Evolutionary conservation across 2,113 vertebrate genomes (phyloP).

Genomic region (Nycticorax nycticorax): DNA sequence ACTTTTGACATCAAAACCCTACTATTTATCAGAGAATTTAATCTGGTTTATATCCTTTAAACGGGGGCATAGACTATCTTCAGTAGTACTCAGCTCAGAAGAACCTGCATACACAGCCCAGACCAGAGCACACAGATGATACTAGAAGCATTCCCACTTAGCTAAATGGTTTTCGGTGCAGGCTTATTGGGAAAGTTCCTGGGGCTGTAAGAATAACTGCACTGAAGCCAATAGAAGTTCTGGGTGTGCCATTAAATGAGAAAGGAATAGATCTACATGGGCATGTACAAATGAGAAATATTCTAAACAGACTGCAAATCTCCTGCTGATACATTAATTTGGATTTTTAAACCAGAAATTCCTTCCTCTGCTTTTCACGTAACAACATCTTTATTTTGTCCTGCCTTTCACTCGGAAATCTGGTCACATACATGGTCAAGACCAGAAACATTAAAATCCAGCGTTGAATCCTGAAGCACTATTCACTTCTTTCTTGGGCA

Average conservation of each 20-base stretch:
- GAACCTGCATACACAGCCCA: background rate
- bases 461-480: background rate
- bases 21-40: background rate
- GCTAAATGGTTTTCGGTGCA: background rate
- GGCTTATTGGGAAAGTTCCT: background rate
- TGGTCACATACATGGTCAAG: background rate
- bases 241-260: background rate
- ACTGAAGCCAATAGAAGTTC: background rate
- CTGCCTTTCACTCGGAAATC: background rate
- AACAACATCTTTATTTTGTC: background rate
- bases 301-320: background rate
- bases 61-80: background rate
- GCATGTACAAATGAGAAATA: conserved; percentile 10
- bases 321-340: conserved; percentile 24
- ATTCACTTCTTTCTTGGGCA: background rate
- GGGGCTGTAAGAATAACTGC: background rate
- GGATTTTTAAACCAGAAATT: conserved; percentile 20
- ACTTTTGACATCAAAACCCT: background rate
- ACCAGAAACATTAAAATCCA: background rate
- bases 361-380: background rate
- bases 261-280: background rate
- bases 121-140: background rate
- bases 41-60: background rate
- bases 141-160: background rate
- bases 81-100: background rate